phyloP scores from a whole-genome alignment of 2,888 invertebrate species.

The Pyrocoelia pectoralis region DNA sequence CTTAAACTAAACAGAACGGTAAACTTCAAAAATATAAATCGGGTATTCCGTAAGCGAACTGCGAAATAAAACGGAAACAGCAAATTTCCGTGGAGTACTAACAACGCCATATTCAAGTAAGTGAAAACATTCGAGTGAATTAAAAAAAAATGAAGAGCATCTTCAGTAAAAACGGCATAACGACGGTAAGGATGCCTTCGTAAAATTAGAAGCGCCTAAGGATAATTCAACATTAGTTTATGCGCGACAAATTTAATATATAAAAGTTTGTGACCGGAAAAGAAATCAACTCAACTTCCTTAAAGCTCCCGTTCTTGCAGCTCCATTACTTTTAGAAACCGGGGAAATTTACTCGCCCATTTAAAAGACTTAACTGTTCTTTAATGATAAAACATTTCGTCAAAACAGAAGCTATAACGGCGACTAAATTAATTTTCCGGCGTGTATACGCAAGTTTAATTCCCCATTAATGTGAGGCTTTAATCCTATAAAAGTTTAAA shows the following conservation, averaged over 20 bases:
- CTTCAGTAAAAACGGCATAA: slow-evolving; percentile 28
- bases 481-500: slow-evolving; percentile 36
- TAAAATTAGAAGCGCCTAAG: slow-evolving; percentile 34
- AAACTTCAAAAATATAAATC: slow-evolving; percentile 7
- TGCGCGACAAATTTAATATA: slow-evolving; percentile 46
- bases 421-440: slow-evolving; percentile 43
- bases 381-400: slow-evolving; percentile 45
- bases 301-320: slow-evolving; percentile 27
- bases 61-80: slow-evolving; percentile 50
- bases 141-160: slow-evolving; percentile 20
- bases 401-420: slow-evolving; percentile 40
- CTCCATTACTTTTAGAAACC: slow-evolving; percentile 37
- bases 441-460: slow-evolving; percentile 43
- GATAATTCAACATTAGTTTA: slow-evolving; percentile 36
- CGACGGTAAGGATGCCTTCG: slow-evolving; percentile 26
- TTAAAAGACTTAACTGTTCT: slow-evolving; percentile 40
- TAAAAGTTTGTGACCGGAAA: slow-evolving; percentile 47
- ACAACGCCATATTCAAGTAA: slow-evolving; percentile 13
- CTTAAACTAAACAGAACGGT: neutral
- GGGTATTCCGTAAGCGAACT: slow-evolving; percentile 38
- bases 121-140: slow-evolving; percentile 14
- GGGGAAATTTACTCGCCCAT: slow-evolving; percentile 33
- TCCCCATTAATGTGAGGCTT: slow-evolving; percentile 40
- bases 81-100: slow-evolving; percentile 49
- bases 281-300: slow-evolving; percentile 41